phyloP scores from a whole-genome alignment of 2,888 invertebrate genomes.

The Eupeodes luniger region DNA sequence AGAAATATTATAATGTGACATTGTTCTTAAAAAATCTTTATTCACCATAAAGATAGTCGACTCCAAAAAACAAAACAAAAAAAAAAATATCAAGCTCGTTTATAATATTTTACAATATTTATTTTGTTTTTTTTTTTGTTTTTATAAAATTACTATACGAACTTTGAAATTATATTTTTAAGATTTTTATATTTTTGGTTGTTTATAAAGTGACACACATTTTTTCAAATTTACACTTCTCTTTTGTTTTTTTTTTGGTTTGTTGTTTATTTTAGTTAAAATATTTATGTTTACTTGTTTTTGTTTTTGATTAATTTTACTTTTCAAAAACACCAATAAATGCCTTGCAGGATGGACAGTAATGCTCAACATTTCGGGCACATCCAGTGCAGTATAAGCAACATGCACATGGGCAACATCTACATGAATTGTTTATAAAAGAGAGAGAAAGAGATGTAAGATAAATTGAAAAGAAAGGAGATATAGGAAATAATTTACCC shows the following conservation, averaged over 20 bases:
- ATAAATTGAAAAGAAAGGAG: not conserved
- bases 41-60: constrained; percentile 61
- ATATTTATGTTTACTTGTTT: not conserved
- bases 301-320: constrained; percentile 2
- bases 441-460: not conserved
- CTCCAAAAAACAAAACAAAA: constrained; percentile 7
- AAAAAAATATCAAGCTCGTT: not conserved
- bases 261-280: not conserved
- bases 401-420: constrained; percentile 83
- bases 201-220: constrained; percentile 4
- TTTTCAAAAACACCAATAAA: constrained; percentile 82
- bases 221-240: constrained; percentile 1
- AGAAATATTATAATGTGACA: not conserved
- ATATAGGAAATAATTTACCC: constrained; percentile 34
- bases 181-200: not conserved
- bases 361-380: constrained; percentile 84
- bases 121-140: not conserved
- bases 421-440: not conserved
- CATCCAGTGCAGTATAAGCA: constrained; percentile 85
- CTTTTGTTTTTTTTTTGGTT: not conserved
- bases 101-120: not conserved
- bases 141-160: constrained; percentile 7
- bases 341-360: constrained; percentile 84
- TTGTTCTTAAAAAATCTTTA: constrained; percentile 59
- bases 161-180: not conserved